Evolutionary conservation across 2,797 vertebrate genomes (phyloP), one percentile per base, ranked within the genome.

Genomic region (Gadopsis bispinosus): DNA sequence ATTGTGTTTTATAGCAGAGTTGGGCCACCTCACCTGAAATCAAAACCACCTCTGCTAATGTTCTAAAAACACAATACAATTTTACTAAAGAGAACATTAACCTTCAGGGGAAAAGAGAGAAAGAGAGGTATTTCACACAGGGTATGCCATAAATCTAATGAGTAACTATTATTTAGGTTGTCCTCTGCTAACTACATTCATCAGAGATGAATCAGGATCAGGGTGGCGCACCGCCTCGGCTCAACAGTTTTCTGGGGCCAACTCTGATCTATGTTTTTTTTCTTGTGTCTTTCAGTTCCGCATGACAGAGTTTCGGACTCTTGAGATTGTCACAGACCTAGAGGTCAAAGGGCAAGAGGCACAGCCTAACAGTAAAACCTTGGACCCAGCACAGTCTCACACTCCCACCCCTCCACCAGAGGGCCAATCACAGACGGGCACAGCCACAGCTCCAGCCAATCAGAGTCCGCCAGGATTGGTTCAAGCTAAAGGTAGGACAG

Each of bases 241-340:
- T 50, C 13, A 37, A 4, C n/a, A 48, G 1, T 50, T 65, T 63
- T 22, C 16, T 60, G 4, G 1, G 7, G 37, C 9, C 51, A 55
- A 70, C n/a, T n/a, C 20, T 58, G 33, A 70, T 20, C 4, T 60
- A 14, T 53, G 16, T 72, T 69, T 58, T 7, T 45, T 33, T 13
- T 26, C 4, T 29, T 50, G 2, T 80, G 70, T 79, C 56, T 80
- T 80, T 61, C 80, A 97, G 97, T 97, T 97, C 75, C 88, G 92
- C 70, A 95, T 96, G 94, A 97, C 96, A 60, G 96, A 97, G 84
- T 97, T 96, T 94, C 96, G 96, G 65, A 95, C 95, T 17, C 86
- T 96, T 81, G 96, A 97, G 92, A 95, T 97, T n/a, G 91, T 97
- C 84, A 95, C 96, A 20, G 95, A 96, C 69, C 75, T 83, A 6